Conservation (phyloP, 2,113 vertebrate genomes). For the Cyphomyrus plagiostoma region DNA sequence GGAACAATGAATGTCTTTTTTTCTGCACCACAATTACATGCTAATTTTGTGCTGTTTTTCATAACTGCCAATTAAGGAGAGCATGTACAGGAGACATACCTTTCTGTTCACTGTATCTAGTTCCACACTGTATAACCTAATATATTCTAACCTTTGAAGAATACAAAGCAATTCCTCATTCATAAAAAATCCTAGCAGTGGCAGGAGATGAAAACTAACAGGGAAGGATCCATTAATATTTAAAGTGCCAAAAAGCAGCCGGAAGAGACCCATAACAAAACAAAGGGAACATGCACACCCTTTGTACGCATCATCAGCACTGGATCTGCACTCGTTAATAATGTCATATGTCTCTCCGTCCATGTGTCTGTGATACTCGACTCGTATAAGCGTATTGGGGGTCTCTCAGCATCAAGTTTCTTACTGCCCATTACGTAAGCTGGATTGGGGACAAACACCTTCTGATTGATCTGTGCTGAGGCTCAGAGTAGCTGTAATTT, state of each 20-base stretch:
- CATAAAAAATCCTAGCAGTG: neutral
- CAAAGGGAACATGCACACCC: neutral
- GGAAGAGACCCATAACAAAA: neutral
- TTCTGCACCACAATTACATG: neutral
- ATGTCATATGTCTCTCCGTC: neutral
- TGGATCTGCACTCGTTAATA: neutral
- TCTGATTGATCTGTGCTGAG: conserved; percentile 43
- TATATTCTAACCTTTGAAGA: neutral
- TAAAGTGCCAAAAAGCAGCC: neutral
- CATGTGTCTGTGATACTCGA: neutral
- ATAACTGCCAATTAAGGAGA: neutral
- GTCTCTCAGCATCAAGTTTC: neutral
- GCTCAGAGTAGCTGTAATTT: conserved; percentile 35
- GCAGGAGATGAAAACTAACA: neutral
- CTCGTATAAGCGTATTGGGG: neutral
- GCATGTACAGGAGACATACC: neutral
- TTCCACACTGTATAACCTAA: neutral
- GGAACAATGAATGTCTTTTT: neutral
- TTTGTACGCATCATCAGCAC: neutral
- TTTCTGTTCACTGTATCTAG: neutral
- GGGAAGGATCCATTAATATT: neutral
- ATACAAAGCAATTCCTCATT: neutral
- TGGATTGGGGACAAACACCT: conserved; percentile 30
- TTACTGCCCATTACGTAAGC: conserved; percentile 40
- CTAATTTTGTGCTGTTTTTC: neutral